Base-by-base conservation (phyloP, 2,113 vertebrate species). In the Pardalotus punctatus region DNA sequence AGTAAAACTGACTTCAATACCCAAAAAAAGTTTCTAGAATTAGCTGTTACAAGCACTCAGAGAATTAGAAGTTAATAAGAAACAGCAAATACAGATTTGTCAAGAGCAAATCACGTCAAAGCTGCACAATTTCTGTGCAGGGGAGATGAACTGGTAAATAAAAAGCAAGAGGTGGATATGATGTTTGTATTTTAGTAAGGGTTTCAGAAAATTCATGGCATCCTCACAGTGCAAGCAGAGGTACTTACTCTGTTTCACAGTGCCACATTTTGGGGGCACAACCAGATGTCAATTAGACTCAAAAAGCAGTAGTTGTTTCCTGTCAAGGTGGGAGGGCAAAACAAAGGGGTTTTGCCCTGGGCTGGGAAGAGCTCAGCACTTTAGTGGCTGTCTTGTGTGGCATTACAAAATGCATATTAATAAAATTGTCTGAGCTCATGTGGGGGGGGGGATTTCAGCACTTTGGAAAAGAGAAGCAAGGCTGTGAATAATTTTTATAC, bases 1-100 rank as follows among this genome's bases (percentile, higher is more conserved):
- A 93, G 91, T 96, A 94, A 97, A 96, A 92, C 61, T 83, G 71
- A 93, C 89, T 96, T 96, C 91, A 95, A 65, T 96, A 91, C 94
- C 61, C 94, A 1, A 24, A 89, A 89, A 89, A 93, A 95, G 77
- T 81, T 93, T 95, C 93, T 96, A 91, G 94, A 96, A 96, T 96
- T 94, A 97, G 86, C 86, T 94, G 73, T 97, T 97, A 97, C 91
- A 89, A 94, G 91, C 89, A 87, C 89, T 95, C 61, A 65, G 94
- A 96, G 93, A 95, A 94, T 91, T 93, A 91, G 65, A 88, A 95
- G 69, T 91, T 96, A 95, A 96, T 92, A 91, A 84, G 89, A 97
- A 96, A 95, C 94, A 97, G 95, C 91, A 71, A 94, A 93, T 85
- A 81, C 24, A 86, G 86, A 95, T 93, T 95, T 96, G 57, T 94